Conservation (phyloP, 1,140 invertebrate genomes). For the Gryon sp. region DNA sequence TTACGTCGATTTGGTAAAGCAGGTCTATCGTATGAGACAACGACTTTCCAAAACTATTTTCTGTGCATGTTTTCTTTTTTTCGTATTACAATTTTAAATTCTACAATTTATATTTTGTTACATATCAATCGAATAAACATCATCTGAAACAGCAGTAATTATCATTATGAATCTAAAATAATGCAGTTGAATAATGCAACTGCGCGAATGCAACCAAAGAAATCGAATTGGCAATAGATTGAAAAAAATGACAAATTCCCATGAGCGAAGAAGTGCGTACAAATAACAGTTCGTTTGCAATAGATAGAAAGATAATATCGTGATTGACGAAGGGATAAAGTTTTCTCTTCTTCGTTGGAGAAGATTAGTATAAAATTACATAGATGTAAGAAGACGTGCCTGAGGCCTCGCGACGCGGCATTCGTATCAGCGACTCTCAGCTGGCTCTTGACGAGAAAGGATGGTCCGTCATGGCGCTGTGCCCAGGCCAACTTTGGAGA, state of each 20-base stretch:
- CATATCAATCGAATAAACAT: no score
- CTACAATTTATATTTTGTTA: no score
- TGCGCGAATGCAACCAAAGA: neutral
- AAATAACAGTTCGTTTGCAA: constrained; percentile 55
- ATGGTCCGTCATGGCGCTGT: neutral
- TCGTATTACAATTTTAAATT: no score
- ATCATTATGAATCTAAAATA: no score
- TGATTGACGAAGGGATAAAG: constrained; percentile 74
- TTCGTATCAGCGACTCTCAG: constrained; percentile 57
- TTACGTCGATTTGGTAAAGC: no score
- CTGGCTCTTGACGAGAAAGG: neutral
- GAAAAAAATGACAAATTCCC: constrained; percentile 26
- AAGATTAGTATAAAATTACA: constrained; percentile 77
- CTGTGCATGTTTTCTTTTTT: no score
- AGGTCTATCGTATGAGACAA: no score
- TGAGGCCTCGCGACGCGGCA: constrained; percentile 40
- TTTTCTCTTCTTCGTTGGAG: constrained; percentile 66
- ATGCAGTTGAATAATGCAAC: no score
- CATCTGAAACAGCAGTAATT: no score
- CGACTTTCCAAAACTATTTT: no score
- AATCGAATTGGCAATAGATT: neutral
- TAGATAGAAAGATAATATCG: constrained; percentile 75
- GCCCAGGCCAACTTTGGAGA: constrained; percentile 60
- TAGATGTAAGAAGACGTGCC: constrained; percentile 68
- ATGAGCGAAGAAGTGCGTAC: constrained; percentile 9